Percentiles rank a stretch among this genome's conserved stretches.
These are phyloP conservation scores for Pasiphila rectangulata DNA, from an alignment of 2,888 invertebrate genomes.

Conservation along the genomic window DNA sequence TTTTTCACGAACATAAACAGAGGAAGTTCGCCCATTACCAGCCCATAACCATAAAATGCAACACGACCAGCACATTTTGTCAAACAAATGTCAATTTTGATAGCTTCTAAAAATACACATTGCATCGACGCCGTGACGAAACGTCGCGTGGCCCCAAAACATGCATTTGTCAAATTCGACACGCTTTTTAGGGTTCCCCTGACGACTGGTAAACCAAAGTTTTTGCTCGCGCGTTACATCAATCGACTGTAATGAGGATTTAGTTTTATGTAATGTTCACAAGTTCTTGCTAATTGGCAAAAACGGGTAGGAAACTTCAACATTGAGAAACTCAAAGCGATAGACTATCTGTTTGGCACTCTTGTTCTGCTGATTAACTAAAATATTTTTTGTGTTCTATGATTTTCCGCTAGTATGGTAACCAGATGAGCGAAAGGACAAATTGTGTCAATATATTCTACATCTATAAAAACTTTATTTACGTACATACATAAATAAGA, in stretches of 20 bases:
- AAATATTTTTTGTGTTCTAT: too few relatives aligned
- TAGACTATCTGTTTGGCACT: too few relatives aligned
- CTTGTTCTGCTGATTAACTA: too few relatives aligned
- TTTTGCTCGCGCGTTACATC: neutral
- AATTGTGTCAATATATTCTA: too few relatives aligned
- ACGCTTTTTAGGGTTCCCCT: constrained; percentile 45
- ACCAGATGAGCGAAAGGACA: too few relatives aligned
- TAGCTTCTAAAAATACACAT: constrained; percentile 45
- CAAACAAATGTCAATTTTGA: constrained; percentile 39
- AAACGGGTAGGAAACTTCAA: neutral
- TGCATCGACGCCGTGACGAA: constrained; percentile 53
- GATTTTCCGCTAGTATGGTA: too few relatives aligned
- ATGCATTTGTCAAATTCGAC: constrained; percentile 76
- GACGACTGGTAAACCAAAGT: constrained; percentile 22
- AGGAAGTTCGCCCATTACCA: constrained; percentile 1
- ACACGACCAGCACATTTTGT: constrained; percentile 13
- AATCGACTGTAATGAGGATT: neutral
- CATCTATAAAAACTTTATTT: too few relatives aligned
- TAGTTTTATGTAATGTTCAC: neutral
- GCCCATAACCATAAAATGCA: constrained; percentile 1
- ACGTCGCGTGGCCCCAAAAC: constrained; percentile 74
- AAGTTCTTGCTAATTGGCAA: neutral
- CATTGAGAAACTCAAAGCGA: too few relatives aligned
- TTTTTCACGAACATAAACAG: too few relatives aligned
- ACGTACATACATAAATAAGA: too few relatives aligned